Evolutionary conservation across 1,140 invertebrate species (phyloP).

Genomic region (Drosophila oshimai): DNA sequence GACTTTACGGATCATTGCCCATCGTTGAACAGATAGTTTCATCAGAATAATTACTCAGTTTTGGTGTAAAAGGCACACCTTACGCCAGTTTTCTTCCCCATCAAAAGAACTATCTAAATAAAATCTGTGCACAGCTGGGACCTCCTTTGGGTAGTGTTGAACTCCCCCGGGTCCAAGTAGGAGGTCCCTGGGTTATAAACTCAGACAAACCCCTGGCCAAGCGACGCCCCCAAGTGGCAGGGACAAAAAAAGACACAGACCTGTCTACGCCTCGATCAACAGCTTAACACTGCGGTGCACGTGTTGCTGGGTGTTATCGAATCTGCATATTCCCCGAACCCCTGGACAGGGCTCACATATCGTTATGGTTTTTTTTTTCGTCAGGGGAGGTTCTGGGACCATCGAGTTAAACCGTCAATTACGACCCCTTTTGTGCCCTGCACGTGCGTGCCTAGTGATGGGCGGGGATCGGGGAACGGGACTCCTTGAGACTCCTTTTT

Average conservation of each 20-base stretch:
- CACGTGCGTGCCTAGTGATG: constrained; percentile 66
- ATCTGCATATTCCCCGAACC: constrained; percentile 59
- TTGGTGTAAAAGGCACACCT: constrained; percentile 18
- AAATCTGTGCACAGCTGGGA: constrained; percentile 21
- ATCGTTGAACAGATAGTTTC: neutral
- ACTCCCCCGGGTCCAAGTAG: constrained; percentile 58
- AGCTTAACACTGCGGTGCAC: constrained; percentile 55
- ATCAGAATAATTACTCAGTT: constrained; percentile 8
- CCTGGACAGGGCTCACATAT: constrained; percentile 39
- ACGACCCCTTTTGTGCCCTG: constrained; percentile 69
- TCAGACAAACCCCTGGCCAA: constrained; percentile 33
- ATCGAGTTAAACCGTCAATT: constrained; percentile 66
- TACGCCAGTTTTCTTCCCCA: neutral
- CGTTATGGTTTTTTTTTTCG: constrained; percentile 9
- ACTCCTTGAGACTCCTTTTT: constrained; percentile 20
- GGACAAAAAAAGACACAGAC: constrained; percentile 35
- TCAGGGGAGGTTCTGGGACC: constrained; percentile 51
- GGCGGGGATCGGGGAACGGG: constrained; percentile 35
- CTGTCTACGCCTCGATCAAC: constrained; percentile 64
- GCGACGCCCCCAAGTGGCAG: constrained; percentile 50
- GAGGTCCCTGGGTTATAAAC: constrained; percentile 42
- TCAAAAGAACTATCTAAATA: constrained; percentile 1
- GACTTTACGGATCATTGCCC: too few relatives aligned
- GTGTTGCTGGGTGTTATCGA: constrained; percentile 58
- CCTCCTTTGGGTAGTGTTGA: constrained; percentile 1